Evolutionary conservation across 2,113 vertebrate genomes (phyloP).

Genomic region (Vombatus ursinus): DNA sequence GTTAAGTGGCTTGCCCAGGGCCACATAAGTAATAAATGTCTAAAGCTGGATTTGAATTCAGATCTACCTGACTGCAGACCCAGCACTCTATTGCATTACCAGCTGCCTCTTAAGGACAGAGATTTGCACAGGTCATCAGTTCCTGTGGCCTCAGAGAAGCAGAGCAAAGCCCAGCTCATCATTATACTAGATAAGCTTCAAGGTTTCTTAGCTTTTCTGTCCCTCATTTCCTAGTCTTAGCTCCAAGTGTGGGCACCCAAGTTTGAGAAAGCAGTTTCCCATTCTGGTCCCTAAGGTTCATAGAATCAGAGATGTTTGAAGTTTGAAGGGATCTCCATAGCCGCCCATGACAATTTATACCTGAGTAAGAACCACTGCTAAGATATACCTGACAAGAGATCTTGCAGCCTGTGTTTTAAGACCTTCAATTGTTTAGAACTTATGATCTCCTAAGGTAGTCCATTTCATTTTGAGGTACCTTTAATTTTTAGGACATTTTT

Average conservation of each 20-base stretch:
- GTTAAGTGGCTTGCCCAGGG: no score
- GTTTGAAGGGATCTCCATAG: background rate
- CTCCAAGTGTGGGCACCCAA: background rate
- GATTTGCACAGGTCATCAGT: background rate
- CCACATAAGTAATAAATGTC: background rate
- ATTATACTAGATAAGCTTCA: background rate
- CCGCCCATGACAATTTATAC: background rate
- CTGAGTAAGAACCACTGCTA: no score
- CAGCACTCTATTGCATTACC: no score
- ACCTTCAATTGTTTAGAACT: background rate
- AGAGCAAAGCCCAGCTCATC: background rate
- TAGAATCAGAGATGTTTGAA: background rate
- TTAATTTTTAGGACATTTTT: background rate
- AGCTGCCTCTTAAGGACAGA: background rate
- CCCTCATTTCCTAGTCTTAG: background rate
- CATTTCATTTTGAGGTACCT: background rate
- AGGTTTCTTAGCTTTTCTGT: background rate
- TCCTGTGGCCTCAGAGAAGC: background rate
- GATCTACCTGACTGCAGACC: background rate
- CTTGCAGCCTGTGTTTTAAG: background rate
- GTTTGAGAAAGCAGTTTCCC: background rate
- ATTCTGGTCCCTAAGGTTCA: background rate
- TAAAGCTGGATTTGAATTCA: background rate
- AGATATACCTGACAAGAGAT: background rate
- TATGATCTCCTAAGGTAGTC: background rate